These are phyloP conservation scores for Varanus salvator DNA, from an alignment of 2,113 vertebrate genomes.

Conservation along the genomic window DNA sequence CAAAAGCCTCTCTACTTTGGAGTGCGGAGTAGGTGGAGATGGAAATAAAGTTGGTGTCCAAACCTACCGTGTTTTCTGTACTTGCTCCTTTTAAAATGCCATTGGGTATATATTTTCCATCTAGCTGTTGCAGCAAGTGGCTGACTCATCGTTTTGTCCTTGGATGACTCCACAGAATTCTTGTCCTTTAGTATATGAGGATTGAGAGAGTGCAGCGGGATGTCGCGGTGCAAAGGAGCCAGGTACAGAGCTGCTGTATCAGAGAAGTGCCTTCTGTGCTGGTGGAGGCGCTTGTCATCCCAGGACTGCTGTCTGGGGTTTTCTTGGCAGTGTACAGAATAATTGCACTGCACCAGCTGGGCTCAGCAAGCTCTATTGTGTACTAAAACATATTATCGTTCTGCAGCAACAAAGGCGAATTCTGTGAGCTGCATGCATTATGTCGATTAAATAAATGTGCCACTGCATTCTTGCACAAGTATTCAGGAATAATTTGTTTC, in stretches of 20 bases:
- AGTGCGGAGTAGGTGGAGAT: neutral
- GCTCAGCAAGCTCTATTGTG: neutral
- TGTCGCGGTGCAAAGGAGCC: fast-evolving
- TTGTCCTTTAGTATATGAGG: neutral
- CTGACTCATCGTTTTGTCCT: neutral
- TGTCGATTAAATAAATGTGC: neutral
- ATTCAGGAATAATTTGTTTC: neutral
- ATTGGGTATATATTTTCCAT: neutral
- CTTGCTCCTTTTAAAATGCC: neutral
- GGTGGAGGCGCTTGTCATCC: neutral
- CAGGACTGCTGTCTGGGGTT: neutral
- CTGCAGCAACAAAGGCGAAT: neutral
- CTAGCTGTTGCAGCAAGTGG: neutral
- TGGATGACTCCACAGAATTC: neutral
- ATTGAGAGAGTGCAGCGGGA: slow-evolving; percentile 9
- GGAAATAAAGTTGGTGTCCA: fast-evolving
- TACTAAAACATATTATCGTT: neutral
- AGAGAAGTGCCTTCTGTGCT: neutral
- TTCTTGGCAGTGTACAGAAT: neutral
- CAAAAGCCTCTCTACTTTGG: neutral
- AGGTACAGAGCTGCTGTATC: slow-evolving; percentile 14
- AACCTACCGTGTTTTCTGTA: fast-evolving
- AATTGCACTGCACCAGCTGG: neutral
- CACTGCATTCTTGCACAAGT: neutral
- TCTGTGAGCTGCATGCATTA: neutral